These are phyloP conservation scores for Tenthredo mesomela DNA, from an alignment of 2,888 invertebrate genomes.

Conservation along the genomic window DNA sequence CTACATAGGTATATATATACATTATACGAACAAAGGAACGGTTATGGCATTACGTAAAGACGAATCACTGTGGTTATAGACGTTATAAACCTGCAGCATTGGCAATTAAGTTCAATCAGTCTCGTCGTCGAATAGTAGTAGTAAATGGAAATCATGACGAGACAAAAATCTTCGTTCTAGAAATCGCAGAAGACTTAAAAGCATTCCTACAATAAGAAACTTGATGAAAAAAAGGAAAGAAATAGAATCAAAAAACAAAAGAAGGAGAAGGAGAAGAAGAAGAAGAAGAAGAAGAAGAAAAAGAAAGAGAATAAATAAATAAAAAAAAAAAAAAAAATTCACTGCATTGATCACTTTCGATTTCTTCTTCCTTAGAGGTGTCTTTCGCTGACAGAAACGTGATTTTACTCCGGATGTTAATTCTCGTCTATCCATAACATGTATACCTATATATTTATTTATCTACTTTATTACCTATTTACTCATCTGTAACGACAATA, in stretches of 20 bases:
- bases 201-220: background rate
- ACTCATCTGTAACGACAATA: background rate
- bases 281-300: background rate
- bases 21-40: background rate
- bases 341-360: constrained; percentile 19
- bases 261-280: background rate
- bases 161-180: constrained; percentile 19
- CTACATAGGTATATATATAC: background rate
- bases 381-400: constrained; percentile 6
- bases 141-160: constrained; percentile 19
- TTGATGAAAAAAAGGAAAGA: background rate
- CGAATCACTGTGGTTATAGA: constrained; percentile 20
- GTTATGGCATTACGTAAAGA: constrained; percentile 31
- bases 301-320: background rate
- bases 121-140: constrained; percentile 24
- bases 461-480: background rate
- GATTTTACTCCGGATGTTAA: constrained; percentile 3
- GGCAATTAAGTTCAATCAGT: constrained; percentile 49
- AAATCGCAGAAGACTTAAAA: constrained; percentile 28
- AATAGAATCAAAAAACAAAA: background rate
- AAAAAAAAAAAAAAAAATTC: background rate
- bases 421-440: background rate
- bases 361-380: constrained; percentile 20
- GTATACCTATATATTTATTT: background rate
- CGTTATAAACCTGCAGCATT: constrained; percentile 4